Evolutionary conservation across 37 sponge, comb jelly and placozoan species (phyloP).

Genomic region (Theonella swinhoei): DNA sequence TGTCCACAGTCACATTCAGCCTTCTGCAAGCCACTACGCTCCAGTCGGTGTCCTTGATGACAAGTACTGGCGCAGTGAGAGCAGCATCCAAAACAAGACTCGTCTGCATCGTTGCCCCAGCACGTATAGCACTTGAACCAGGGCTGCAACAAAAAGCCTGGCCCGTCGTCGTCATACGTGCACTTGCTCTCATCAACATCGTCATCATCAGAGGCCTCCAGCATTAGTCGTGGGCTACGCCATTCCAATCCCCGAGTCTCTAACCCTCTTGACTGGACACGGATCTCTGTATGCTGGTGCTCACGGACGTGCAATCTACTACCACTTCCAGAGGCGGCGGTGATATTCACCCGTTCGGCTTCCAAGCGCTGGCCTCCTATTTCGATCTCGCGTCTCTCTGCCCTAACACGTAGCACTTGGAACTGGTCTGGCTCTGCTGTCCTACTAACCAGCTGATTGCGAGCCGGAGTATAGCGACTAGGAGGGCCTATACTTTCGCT

Average conservation of each 20-base stretch:
- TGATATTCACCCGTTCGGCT: not conserved
- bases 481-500: not conserved
- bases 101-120: slow-evolving; percentile 8
- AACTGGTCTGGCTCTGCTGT: not conserved
- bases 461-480: not conserved
- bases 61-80: not conserved
- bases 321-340: not conserved
- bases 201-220: not conserved
- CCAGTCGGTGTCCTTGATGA: not conserved
- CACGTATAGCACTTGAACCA: slow-evolving; percentile 15
- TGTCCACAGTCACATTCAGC: slow-evolving; percentile 12
- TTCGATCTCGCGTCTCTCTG: not conserved
- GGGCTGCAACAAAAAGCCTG: not conserved
- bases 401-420: not conserved
- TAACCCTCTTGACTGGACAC: not conserved
- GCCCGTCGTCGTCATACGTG: slow-evolving; percentile 6
- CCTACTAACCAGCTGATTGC: no score
- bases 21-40: not conserved
- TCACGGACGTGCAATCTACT: not conserved
- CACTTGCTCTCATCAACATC: not conserved
- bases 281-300: not conserved
- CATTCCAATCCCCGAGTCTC: not conserved
- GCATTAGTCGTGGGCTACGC: not conserved
- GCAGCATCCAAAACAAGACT: slow-evolving; percentile 17
- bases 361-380: not conserved